A percentile compares a stretch with the other conserved stretches of the same genome.
Evolutionary conservation across 2,888 invertebrate genomes (phyloP).

Genomic region (Drosophila emarginata): DNA sequence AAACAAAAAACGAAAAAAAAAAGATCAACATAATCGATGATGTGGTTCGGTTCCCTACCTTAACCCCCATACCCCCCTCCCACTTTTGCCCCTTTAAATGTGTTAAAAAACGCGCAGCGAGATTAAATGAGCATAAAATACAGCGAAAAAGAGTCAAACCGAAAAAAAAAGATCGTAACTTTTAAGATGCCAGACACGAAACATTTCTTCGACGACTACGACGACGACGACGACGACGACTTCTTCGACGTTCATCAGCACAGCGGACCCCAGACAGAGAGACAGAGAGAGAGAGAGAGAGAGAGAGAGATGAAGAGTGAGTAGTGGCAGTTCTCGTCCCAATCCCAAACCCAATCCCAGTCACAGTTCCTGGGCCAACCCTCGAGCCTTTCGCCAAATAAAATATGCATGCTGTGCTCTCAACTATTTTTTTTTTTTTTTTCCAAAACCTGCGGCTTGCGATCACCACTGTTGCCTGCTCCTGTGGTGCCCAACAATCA

Average conservation of each 20-base stretch:
- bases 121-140: slow-evolving; percentile 78
- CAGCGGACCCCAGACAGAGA: slow-evolving; percentile 46
- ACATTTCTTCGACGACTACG: slow-evolving; percentile 50
- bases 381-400: slow-evolving; percentile 63
- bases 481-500: slow-evolving; percentile 33
- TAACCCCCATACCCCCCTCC: not conserved
- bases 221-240: too few relatives aligned
- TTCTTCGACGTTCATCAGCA: slow-evolving; percentile 67
- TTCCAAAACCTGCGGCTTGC: slow-evolving; percentile 48
- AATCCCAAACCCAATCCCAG: not conserved
- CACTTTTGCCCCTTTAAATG: slow-evolving; percentile 56
- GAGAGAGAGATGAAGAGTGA: not conserved
- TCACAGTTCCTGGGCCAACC: slow-evolving; percentile 37
- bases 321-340: not conserved
- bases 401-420: slow-evolving; percentile 71
- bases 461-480: slow-evolving; percentile 37
- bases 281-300: slow-evolving; percentile 11
- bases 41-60: slow-evolving; percentile 51
- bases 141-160: slow-evolving; percentile 48
- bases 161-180: slow-evolving; percentile 26
- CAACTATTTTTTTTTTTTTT: slow-evolving; percentile 23
- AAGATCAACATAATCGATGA: slow-evolving; percentile 77
- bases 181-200: slow-evolving; percentile 75
- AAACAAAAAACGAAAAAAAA: slow-evolving; percentile 55
- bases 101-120: slow-evolving; percentile 73